Base-by-base conservation (phyloP, 2,797 vertebrate species). In the Gila robusta region DNA sequence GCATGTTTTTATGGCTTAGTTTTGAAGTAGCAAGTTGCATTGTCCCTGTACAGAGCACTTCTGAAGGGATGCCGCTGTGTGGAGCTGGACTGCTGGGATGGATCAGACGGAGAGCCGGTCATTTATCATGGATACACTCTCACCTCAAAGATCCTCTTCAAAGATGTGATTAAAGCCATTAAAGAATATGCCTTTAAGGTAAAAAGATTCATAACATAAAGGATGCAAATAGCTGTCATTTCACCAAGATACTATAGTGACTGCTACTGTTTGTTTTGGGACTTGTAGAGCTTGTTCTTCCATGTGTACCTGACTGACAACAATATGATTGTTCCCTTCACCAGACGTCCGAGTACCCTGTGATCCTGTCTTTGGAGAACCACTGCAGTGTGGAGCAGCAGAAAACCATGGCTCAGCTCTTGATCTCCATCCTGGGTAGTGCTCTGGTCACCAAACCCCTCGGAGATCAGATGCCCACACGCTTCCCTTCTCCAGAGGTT, bases 91-190 rank as follows among this genome's bases (percentile, higher is more conserved):
- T 97, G 98, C 93, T 99, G 97, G 97, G 98, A 99, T 0, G 98
- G 98, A 7, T 95, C 96, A 0, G 96, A 98, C 64, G 93, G 93
- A 0, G 98, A 99, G 87, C 98, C 98, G 0, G 49, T 97, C 67
- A 98, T 99, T 93, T 99, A 99, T 93, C 98, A 99, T 0, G 98
- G 98, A 80, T 98, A 99, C 94, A 99, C 98, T 0, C 95, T 99
- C 85, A 99, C 98, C 64, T 98, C 98, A 35, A 97, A 97, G 94
- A 97, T 99, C 92, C 97, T 99, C 90, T 97, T 99, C 92, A 97
- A 96, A 0, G 98, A 99, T 11, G 96, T 84, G 73, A 97, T 99
- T 91, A 93, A 95, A 91, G 95, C 95, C 89, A 97, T 99, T 91
- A 96, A 98, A 91, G 96, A 98, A 81, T 98, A 98, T 0, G 98